Conservation (phyloP, 1,140 invertebrate genomes). For the Drosophila baimaii region DNA sequence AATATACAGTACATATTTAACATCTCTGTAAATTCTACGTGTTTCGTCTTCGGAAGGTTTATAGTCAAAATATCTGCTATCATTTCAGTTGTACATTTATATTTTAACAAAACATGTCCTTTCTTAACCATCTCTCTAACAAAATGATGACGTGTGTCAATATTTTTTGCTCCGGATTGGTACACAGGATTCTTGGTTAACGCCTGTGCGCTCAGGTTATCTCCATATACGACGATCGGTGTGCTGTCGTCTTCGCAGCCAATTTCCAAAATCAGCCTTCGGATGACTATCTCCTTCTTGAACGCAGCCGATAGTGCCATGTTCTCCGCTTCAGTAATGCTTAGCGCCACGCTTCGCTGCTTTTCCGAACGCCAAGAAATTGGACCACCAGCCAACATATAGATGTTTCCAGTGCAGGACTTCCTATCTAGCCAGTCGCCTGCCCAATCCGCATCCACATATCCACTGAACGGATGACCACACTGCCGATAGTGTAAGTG, state of each 20-base stretch:
- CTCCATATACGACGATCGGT: neutral
- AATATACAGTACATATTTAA: too few relatives aligned
- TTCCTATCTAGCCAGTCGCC: neutral
- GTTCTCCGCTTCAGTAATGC: too few relatives aligned
- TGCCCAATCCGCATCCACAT: neutral
- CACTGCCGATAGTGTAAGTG: too few relatives aligned
- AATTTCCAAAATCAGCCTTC: neutral
- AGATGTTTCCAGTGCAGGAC: neutral
- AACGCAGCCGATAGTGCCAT: constrained; percentile 8
- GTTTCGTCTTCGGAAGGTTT: too few relatives aligned
- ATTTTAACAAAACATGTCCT: constrained; percentile 1
- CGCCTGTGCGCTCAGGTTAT: constrained; percentile 7
- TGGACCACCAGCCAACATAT: neutral
- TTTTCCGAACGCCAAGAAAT: neutral
- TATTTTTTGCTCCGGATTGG: constrained; percentile 6
- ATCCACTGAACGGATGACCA: too few relatives aligned
- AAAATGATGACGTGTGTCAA: constrained; percentile 6
- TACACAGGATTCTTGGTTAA: constrained; percentile 17
- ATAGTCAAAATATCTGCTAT: too few relatives aligned
- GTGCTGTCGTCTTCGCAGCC: neutral
- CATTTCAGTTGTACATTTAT: neutral
- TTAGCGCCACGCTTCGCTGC: too few relatives aligned
- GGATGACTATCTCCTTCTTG: neutral
- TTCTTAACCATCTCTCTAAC: neutral
- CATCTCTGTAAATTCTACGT: too few relatives aligned